Base-by-base conservation (phyloP, 2,797 vertebrate species). In the Orestias chungarensis region DNA sequence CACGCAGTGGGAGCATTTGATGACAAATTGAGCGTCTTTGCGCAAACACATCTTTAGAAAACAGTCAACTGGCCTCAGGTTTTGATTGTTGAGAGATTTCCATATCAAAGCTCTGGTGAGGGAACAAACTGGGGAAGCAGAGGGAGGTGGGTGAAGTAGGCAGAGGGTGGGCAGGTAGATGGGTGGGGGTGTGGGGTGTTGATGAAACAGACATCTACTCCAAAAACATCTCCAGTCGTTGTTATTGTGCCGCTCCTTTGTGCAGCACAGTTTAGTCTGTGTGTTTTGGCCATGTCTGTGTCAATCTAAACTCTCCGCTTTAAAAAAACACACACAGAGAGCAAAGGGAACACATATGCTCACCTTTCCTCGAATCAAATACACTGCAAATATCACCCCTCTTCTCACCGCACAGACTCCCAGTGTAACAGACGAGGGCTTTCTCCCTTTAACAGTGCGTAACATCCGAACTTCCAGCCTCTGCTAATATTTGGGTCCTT, bases 41-140 rank as follows among this genome's bases (percentile, higher is more conserved):
- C 91, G 86, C 90, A 92, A 92, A 91, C 88, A 90, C 83, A 84
- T 91, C 88, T 89, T 90, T 92, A 89, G 87, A 92, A n/a, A 91
- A 90, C 84, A 86, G 89, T 90, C 90, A 88, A 76, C 88, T 91
- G 82, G 91, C 88, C 85, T 85, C 71, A 3, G 87, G 89, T 83
- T 89, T 77, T 82, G 84, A 90, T 87, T 91, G 85, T 81, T 83
- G 83, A 87, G 81, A 86, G 82, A 93, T 93, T 93, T 94, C 90
- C 91, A 94, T 94, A 92, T 95, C 91, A 93, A 93, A 93, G 89
- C 89, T 90, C 88, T 92, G 92, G 94, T 94, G 87, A 91, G 90
- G 73, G 85, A 83, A 82, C 47, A 66, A 80, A 79, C 77, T 68
- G 75, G 68, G 68, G 79, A 71, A 73, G 73, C 43, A 75, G 77